Evolutionary conservation across 2,797 vertebrate species (phyloP), one percentile per base, ranked within the genome.

Genomic region (Tragelaphus eurycerus): DNA sequence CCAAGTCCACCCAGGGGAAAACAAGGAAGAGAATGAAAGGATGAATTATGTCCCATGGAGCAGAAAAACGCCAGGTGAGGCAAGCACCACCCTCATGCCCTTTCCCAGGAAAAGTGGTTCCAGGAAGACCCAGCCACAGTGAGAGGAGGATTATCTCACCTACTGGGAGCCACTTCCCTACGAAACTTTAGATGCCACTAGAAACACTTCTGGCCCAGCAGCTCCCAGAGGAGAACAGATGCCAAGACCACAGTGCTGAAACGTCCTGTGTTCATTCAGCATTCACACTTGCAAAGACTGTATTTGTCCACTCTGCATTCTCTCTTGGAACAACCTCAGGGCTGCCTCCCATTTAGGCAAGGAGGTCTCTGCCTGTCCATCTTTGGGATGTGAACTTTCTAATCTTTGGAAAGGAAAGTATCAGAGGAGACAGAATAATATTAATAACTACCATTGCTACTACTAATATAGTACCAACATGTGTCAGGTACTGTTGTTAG

Each of bases 21-120:
- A 79, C 46, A 97, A 7, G 7, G 29, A 29, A n/a, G 84, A 27
- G 55, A 97, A 97, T 97, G 98, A 98, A 98, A 98, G 96, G 86
- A 86, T 27, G 0, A 62, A 98, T 90, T 97, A 96, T 97, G 89
- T 89, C 95, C 48, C 1, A 8, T 43, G 7, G 87, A 89, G 21
- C 82, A 60, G 64, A 82, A 87, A 76, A 85, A n/a, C 0, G 0
- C 17, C 79, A 86, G 86, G 84, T 27, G 64, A 83, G 52, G 43
- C 27, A 67, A 57, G 52, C 5, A 0, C 54, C 64, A 34, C 64
- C 48, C 14, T 55, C 19, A 21, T 38, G 34, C 34, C 79, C 57
- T 54, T 78, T 64, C 84, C 87, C 25, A 76, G 2, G 8, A 92
- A 59, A 52, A 17, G 50, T 76, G 15, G 43, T 57, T 94, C 50